Evolutionary conservation across 2,888 invertebrate genomes (phyloP), one percentile per base, ranked within the genome.

Genomic region (Leistus spinibarbis): DNA sequence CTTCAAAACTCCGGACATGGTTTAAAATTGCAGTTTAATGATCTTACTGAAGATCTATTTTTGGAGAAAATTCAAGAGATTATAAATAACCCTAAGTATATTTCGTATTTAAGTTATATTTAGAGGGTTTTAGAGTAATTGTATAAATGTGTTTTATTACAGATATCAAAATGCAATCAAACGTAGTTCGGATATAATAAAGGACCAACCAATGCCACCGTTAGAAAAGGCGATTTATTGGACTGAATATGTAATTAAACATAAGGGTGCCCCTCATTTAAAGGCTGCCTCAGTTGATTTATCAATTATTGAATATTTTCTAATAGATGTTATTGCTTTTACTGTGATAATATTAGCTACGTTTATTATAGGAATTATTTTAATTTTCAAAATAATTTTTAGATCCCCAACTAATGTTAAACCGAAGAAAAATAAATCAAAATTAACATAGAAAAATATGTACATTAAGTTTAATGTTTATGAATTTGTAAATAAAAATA

Each of bases 1-100:
- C 81, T 86, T 57, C 83, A 84, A 63, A 77, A 78, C 0, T 81
- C 83, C 5, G 88, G 87, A 4, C 85, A 84, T 70, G 86, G 84
- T 0, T 76, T 85, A 7, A 80, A 80, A n/a, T 73, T 88, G 3
- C 80, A 80, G 54, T 85, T 85, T 73, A 81, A 84, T n/a, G 81
- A 82, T 5, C 77, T 88, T 16, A 84, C 83, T 13, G 85, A 85
- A 75, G 84, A 86, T 74, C 81, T 81, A 9, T 77, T 88, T 13
- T 79, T 82, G 0, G 77, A 81, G 54, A 84, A 85, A 27, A 83
- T 89, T 19, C 79, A 84, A 1, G 82, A 84, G 73, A 78, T 87
- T 2, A 78, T 86, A 2, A 78, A 79, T 0, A 85, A 88, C 76
- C 78, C 80, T 2, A 83, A 78, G 73, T 84, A 80, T 79, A 76